phyloP scores from a whole-genome alignment of 2,113 vertebrate species.

The Zosterops lateralis region DNA sequence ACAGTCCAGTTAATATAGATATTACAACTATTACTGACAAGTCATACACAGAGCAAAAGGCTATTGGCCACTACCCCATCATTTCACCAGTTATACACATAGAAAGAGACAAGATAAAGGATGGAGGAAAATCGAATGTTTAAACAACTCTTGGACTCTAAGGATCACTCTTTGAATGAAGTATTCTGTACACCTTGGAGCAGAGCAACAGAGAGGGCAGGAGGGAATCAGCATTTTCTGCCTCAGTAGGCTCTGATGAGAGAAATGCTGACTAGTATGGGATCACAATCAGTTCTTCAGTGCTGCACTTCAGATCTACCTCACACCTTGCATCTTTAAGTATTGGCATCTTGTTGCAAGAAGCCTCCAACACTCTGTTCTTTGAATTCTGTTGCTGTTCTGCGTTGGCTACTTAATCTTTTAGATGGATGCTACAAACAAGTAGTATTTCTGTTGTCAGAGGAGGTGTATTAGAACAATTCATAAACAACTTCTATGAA shows the following conservation, averaged over 20 bases:
- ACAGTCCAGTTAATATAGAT: not conserved
- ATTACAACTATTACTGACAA: not conserved
- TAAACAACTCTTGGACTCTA: not conserved
- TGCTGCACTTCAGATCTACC: conserved; percentile 6
- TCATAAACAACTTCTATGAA: not conserved
- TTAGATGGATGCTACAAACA: not conserved
- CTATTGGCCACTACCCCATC: not conserved
- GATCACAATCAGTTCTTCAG: conserved; percentile 28
- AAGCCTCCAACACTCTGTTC: not conserved
- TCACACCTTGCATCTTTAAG: not conserved
- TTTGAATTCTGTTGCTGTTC: not conserved
- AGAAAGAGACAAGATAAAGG: not conserved
- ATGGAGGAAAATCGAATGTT: not conserved
- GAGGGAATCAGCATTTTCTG: not conserved
- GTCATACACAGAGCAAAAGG: not conserved
- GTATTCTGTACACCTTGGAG: not conserved
- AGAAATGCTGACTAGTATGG: not conserved
- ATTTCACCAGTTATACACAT: not conserved
- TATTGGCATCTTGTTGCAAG: not conserved
- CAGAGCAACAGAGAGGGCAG: not conserved
- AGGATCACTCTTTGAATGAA: not conserved
- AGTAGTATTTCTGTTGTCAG: not conserved
- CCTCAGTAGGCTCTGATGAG: conserved; percentile 19
- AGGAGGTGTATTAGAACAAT: not conserved
- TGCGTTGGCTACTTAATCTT: not conserved